phyloP scores from a whole-genome alignment of 2,113 vertebrate species.

The Arizona elegans region DNA sequence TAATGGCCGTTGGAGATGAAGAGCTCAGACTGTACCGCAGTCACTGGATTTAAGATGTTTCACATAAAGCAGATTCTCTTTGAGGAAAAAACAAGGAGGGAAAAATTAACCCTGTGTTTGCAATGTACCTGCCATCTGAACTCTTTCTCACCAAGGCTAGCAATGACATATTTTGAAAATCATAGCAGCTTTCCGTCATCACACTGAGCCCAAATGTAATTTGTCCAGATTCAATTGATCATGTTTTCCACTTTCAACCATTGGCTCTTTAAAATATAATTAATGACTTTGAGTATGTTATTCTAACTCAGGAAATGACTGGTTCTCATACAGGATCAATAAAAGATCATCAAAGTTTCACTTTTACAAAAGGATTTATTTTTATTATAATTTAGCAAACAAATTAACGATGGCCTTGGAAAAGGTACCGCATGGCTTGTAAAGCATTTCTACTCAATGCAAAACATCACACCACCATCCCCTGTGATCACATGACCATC shows the following conservation, averaged over 20 bases:
- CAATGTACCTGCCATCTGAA: background rate
- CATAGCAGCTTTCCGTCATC: background rate
- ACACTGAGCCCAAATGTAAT: background rate
- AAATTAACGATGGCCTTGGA: background rate
- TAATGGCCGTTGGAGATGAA: conserved; percentile 53
- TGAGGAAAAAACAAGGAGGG: conserved; percentile 19
- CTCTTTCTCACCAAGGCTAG: background rate
- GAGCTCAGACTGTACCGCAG: conserved; percentile 51
- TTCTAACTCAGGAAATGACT: background rate
- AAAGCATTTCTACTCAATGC: no score
- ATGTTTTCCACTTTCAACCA: background rate
- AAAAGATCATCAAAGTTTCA: background rate
- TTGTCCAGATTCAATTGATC: background rate
- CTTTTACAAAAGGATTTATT: background rate
- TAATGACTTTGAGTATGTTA: background rate
- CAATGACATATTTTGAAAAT: background rate
- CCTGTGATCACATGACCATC: no score
- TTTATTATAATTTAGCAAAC: background rate
- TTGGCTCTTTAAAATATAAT: background rate
- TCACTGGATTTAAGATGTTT: conserved; percentile 55
- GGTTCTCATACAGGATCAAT: background rate
- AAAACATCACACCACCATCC: no score
- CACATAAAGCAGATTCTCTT: conserved; percentile 38
- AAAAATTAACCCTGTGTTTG: conserved; percentile 26
- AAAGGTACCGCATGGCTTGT: no score